A percentile compares a stretch with the other conserved stretches of the same genome.
Conservation (phyloP, 1,140 invertebrate species). For the Samia ricini region DNA sequence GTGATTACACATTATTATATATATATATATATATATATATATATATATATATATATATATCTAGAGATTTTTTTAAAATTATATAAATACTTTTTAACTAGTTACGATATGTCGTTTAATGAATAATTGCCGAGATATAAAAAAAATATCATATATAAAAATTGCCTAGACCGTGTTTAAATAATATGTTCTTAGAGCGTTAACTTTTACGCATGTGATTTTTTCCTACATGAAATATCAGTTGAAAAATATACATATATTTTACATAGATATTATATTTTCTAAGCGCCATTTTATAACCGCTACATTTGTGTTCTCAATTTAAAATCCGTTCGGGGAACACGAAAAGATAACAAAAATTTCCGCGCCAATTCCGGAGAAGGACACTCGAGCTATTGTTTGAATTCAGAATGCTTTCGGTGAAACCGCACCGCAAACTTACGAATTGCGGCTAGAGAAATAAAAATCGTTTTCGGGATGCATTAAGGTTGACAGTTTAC, state of each 20-base stretch:
- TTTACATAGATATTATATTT: too few relatives aligned
- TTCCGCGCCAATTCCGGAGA: constrained; percentile 71
- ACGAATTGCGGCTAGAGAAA: constrained; percentile 10
- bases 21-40: too few relatives aligned
- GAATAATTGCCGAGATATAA: too few relatives aligned
- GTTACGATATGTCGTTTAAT: too few relatives aligned
- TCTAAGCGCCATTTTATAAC: constrained; percentile 48
- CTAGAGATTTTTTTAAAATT: too few relatives aligned
- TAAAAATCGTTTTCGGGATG: constrained; percentile 9
- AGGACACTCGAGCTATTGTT: constrained; percentile 73
- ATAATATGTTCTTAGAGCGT: too few relatives aligned
- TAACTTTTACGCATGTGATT: too few relatives aligned
- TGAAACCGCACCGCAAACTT: constrained; percentile 39
- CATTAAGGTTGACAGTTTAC: constrained; percentile 2
- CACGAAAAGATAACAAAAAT: constrained; percentile 77
- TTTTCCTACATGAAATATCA: background rate
- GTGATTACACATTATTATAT: too few relatives aligned
- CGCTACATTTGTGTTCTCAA: constrained; percentile 69
- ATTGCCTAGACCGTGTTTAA: too few relatives aligned
- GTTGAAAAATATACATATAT: background rate
- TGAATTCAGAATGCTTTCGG: constrained; percentile 69
- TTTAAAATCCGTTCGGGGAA: constrained; percentile 75
- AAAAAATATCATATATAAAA: too few relatives aligned
- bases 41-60: too few relatives aligned
- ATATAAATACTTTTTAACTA: too few relatives aligned